Conservation (phyloP, 1,140 invertebrate genomes). For the Hylaeus volcanicus region DNA sequence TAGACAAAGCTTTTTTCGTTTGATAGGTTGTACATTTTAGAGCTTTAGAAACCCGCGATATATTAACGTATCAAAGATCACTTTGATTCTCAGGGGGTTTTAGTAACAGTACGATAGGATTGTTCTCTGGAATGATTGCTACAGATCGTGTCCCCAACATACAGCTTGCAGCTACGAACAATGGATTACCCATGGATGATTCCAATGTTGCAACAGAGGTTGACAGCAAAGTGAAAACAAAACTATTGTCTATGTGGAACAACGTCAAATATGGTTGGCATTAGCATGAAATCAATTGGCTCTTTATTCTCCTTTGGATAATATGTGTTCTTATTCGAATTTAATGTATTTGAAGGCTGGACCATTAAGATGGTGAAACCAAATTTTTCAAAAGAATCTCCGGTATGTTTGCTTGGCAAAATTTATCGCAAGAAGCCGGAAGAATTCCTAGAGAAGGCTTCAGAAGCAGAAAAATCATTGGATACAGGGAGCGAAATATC, state of each 20-base stretch:
- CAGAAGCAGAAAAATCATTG: constrained; percentile 79
- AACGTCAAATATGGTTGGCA: constrained; percentile 91
- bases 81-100: constrained; percentile 64
- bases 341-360: constrained; percentile 80
- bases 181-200: constrained; percentile 70
- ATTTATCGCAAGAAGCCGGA: constrained; percentile 89
- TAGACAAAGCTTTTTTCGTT: too few relatives aligned
- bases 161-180: constrained; percentile 63
- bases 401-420: constrained; percentile 90
- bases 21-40: background rate
- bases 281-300: background rate
- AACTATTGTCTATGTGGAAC: constrained; percentile 92
- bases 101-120: constrained; percentile 58
- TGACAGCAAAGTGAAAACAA: constrained; percentile 90
- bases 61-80: too few relatives aligned
- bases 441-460: constrained; percentile 84
- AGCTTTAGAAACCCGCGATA: background rate
- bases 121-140: constrained; percentile 70
- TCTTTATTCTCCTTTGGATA: background rate
- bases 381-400: constrained; percentile 92
- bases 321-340: background rate
- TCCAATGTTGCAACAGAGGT: constrained; percentile 78
- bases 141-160: constrained; percentile 69
- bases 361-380: constrained; percentile 88
- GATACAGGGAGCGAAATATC: constrained; percentile 75